These are phyloP conservation scores for Hydroisotoma schaefferi DNA, from an alignment of 2,888 invertebrate species.

Conservation along the genomic window DNA sequence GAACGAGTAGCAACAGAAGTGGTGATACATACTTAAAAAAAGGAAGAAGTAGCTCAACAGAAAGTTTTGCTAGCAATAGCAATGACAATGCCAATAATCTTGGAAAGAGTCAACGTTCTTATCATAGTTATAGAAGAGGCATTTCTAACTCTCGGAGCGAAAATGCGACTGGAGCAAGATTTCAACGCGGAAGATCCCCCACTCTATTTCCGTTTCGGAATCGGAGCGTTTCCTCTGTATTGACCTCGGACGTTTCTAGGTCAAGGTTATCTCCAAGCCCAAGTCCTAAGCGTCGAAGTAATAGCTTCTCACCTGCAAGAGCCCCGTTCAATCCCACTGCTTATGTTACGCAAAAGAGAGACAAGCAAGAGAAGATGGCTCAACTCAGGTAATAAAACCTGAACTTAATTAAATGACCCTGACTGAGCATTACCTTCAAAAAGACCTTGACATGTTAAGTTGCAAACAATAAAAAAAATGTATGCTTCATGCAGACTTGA, in stretches of 20 bases:
- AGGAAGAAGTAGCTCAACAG: slow-evolving; percentile 23
- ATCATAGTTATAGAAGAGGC: neutral
- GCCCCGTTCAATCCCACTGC: slow-evolving; percentile 45
- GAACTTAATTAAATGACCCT: neutral
- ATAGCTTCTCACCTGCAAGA: slow-evolving; percentile 22
- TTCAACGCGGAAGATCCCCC: neutral
- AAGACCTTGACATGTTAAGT: too few species aligned
- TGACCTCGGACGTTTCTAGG: neutral
- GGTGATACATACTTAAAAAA: neutral
- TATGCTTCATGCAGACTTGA: too few species aligned
- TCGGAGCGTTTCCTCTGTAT: slow-evolving; percentile 15
- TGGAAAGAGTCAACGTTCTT: neutral
- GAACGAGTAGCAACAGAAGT: neutral
- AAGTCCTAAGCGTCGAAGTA: neutral
- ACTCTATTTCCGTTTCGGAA: slow-evolving; percentile 4
- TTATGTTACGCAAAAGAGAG: slow-evolving; percentile 39
- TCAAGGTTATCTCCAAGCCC: slow-evolving; percentile 1
- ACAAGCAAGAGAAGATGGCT: slow-evolving; percentile 28
- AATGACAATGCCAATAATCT: slow-evolving; percentile 3
- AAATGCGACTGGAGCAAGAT: neutral
- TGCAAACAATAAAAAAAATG: too few species aligned
- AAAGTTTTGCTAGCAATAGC: slow-evolving; percentile 17
- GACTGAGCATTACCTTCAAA: too few species aligned
- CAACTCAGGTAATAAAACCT: slow-evolving; percentile 29
- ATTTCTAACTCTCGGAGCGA: too few species aligned